These are phyloP conservation scores for Fulica atra DNA, from an alignment of 2,113 vertebrate genomes.

Conservation along the genomic window DNA sequence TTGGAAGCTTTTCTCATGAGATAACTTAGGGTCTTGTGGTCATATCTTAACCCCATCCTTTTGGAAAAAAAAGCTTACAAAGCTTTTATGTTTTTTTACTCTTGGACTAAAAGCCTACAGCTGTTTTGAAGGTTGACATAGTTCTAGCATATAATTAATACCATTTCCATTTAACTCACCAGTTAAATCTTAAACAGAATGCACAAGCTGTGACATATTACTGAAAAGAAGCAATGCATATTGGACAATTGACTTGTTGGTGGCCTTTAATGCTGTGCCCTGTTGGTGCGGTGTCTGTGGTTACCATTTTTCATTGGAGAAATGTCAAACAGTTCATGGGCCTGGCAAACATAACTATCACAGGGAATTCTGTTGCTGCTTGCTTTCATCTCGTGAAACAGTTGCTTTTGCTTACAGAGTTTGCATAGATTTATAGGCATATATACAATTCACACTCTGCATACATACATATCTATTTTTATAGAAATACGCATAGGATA, in stretches of 20 bases:
- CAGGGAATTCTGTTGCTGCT: neutral
- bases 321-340: constrained; percentile 33
- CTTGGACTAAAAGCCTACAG: constrained; percentile 46
- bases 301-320: constrained; percentile 39
- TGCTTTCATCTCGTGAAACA: neutral
- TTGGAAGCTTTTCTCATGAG: constrained; percentile 2
- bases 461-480: neutral
- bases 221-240: neutral
- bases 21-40: neutral
- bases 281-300: constrained; percentile 29
- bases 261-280: constrained; percentile 49
- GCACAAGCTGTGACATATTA: constrained; percentile 43
- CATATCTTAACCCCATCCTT: neutral
- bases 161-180: constrained; percentile 56
- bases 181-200: constrained; percentile 49
- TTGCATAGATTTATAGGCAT: neutral
- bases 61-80: neutral
- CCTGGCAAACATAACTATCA: constrained; percentile 43
- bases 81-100: constrained; percentile 7
- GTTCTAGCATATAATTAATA: constrained; percentile 54
- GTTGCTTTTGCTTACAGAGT: neutral
- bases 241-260: constrained; percentile 46
- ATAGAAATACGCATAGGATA: neutral
- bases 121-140: constrained; percentile 50
- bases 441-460: neutral